Percentiles rank a stretch among this genome's conserved stretches.
Evolutionary conservation across 2,113 vertebrate species (phyloP).

Genomic region (Nothoprocta pentlandii): DNA sequence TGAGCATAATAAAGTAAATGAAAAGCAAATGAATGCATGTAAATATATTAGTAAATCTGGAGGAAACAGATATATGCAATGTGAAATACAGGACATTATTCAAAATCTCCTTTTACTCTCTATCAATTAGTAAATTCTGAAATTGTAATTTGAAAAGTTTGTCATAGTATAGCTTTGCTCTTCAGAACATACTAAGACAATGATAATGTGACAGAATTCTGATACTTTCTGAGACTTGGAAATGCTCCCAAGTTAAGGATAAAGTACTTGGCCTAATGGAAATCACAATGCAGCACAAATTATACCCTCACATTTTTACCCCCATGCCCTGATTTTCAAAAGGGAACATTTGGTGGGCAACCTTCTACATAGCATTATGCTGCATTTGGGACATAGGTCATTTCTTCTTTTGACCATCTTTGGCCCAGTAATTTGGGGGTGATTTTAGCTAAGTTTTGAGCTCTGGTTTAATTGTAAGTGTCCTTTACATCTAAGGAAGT

Average conservation of each 20-base stretch:
- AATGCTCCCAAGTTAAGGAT: neutral
- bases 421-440: neutral
- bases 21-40: neutral
- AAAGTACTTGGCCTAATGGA: rapidly evolving
- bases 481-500: neutral
- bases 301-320: neutral
- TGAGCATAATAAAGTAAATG: neutral
- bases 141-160: neutral
- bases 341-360: neutral
- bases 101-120: neutral
- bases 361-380: neutral
- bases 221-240: neutral
- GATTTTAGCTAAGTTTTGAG: neutral
- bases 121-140: neutral
- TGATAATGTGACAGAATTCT: neutral
- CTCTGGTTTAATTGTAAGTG: neutral
- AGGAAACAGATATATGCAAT: neutral
- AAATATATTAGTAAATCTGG: neutral
- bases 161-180: neutral
- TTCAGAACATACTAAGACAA: no score
- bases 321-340: neutral
- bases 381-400: neutral
- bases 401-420: neutral
- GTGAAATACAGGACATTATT: neutral
- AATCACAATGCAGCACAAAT: neutral